Evolutionary conservation across 2,113 vertebrate genomes (phyloP).

Genomic region (Brachyhypopomus gauderio): DNA sequence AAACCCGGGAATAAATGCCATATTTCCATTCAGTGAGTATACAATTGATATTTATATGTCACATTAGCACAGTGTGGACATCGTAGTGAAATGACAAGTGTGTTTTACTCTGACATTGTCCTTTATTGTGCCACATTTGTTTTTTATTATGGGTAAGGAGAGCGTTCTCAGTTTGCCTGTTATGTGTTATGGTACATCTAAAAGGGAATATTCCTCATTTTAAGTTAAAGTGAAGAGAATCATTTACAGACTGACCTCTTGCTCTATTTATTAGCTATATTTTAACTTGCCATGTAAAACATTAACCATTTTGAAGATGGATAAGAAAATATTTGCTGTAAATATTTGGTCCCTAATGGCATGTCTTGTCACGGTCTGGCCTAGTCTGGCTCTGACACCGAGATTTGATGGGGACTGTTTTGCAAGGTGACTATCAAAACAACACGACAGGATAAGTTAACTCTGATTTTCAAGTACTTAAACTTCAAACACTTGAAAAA

Average conservation of each 20-base stretch:
- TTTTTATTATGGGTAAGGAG: constrained; percentile 30
- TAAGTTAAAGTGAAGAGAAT: constrained; percentile 20
- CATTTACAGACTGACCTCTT: constrained; percentile 44
- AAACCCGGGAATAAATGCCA: constrained; percentile 32
- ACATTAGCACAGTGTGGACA: constrained; percentile 26
- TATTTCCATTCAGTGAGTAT: constrained; percentile 16
- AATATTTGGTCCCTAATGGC: constrained; percentile 43
- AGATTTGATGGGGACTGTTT: constrained; percentile 20
- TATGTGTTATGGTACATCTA: background rate
- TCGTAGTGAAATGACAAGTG: constrained; percentile 9
- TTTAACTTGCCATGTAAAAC: constrained; percentile 56
- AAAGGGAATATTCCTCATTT: constrained; percentile 33
- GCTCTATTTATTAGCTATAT: constrained; percentile 53
- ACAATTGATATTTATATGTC: constrained; percentile 23
- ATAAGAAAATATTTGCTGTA: constrained; percentile 48
- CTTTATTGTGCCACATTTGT: constrained; percentile 27
- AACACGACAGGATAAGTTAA: background rate
- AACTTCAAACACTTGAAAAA: constrained; percentile 5
- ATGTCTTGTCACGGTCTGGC: constrained; percentile 32
- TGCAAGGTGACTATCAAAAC: constrained; percentile 20
- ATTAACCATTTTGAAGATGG: constrained; percentile 60
- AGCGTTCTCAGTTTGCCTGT: background rate
- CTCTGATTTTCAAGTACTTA: background rate
- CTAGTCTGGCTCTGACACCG: background rate
- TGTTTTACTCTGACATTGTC: constrained; percentile 12